Conservation (phyloP, 2,113 vertebrate genomes). For the Willisornis vidua region DNA sequence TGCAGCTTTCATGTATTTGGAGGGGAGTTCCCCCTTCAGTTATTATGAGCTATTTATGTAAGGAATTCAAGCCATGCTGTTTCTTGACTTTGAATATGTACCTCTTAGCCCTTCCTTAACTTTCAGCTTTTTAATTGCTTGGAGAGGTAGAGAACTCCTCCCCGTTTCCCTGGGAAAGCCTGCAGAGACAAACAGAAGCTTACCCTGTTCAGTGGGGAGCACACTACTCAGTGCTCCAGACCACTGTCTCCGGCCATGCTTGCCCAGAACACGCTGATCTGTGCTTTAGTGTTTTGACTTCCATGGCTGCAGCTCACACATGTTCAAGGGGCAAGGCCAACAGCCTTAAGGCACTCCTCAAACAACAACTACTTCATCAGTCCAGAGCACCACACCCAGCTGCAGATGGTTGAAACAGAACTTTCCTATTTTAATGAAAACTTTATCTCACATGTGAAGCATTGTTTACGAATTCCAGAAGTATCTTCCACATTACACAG, state of each 20-base stretch:
- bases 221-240: rapidly evolving
- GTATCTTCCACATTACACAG: neutral
- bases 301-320: neutral
- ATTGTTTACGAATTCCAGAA: slow-evolving; percentile 46
- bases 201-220: neutral
- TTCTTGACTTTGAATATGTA: neutral
- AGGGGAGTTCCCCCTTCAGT: neutral
- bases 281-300: neutral
- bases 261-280: neutral
- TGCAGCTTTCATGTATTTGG: neutral
- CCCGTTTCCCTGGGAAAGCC: neutral
- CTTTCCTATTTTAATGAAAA: slow-evolving; percentile 31
- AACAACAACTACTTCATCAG: slow-evolving; percentile 33
- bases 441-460: slow-evolving; percentile 27
- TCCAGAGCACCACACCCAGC: neutral
- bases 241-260: rapidly evolving
- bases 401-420: slow-evolving; percentile 36
- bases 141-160: neutral
- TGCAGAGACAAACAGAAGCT: neutral
- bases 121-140: neutral
- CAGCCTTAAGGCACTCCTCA: neutral
- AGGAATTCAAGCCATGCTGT: neutral
- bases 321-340: neutral
- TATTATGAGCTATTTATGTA: neutral
- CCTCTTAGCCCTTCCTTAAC: neutral